Percentiles rank a stretch among this genome's conserved stretches.
Evolutionary conservation across 53 echinoderm and acorn worm species (phyloP).

Genomic region (Arbacia lixula): DNA sequence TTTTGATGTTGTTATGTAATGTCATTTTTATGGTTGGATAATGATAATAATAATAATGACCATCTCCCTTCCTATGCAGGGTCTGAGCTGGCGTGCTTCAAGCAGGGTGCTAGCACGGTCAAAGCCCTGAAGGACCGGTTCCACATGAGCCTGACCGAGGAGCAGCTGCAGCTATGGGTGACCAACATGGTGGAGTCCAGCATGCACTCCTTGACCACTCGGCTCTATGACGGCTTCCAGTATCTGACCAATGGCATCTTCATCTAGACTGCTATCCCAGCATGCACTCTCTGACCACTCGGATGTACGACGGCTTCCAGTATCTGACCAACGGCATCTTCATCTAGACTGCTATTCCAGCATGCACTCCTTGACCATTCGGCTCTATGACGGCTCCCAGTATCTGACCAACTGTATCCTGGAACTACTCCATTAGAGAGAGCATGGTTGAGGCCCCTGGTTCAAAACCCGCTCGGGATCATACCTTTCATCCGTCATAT

Average conservation of each 20-base stretch:
- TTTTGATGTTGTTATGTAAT: no score
- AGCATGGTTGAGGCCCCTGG: no score
- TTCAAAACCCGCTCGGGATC: no score
- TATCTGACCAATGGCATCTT: conserved; percentile 99
- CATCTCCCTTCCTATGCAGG: conserved; percentile 62
- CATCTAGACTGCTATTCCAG: conserved; percentile 80
- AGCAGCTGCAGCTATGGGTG: conserved; percentile 96
- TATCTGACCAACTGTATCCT: conserved; percentile 99
- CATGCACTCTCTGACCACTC: conserved; percentile 87
- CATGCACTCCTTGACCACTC: conserved; percentile 98
- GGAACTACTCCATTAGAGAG: no score
- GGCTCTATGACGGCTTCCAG: conserved; percentile 97
- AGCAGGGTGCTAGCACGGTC: conserved; percentile 96
- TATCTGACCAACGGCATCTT: conserved; percentile 92
- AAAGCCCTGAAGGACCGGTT: conserved; percentile 89
- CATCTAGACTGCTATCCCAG: conserved; percentile 62
- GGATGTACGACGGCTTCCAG: conserved; percentile 89
- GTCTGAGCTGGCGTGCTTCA: conserved; percentile 95
- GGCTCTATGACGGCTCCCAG: conserved; percentile 97
- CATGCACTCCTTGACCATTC: conserved; percentile 98
- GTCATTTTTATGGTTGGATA: no score
- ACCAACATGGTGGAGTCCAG: conserved; percentile 99
- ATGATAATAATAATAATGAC: no score
- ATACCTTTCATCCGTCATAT: no score
- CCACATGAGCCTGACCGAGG: conserved; percentile 97